phyloP scores from a whole-genome alignment of 2,888 invertebrate species.

The Scrobipalpa atriplicella region DNA sequence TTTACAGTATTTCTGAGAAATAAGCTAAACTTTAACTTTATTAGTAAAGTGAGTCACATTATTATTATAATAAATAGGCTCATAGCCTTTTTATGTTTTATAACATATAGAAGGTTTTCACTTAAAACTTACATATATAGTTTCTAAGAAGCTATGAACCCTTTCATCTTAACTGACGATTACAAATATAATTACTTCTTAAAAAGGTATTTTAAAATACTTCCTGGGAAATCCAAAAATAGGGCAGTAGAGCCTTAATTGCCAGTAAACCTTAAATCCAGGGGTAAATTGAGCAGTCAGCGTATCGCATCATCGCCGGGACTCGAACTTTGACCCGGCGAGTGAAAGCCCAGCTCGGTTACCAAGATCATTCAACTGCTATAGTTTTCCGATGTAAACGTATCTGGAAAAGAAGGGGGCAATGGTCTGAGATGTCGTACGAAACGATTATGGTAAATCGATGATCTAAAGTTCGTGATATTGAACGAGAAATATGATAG shows the following conservation, averaged over 20 bases:
- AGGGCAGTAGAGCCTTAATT: not conserved
- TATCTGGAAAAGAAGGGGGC: conserved; percentile 10
- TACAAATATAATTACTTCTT: no score
- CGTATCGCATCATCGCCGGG: conserved; percentile 38
- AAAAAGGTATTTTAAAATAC: no score
- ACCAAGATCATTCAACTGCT: conserved; percentile 13
- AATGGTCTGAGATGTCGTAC: not conserved
- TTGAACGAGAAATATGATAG: not conserved
- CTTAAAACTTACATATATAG: no score
- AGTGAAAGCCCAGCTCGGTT: conserved; percentile 56
- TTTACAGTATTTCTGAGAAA: no score
- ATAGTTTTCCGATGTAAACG: conserved; percentile 3
- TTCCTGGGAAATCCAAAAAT: no score
- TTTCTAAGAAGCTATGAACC: no score
- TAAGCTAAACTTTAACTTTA: no score
- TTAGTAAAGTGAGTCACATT: no score
- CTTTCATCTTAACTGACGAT: no score
- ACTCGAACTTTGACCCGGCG: conserved; percentile 61
- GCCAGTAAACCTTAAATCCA: not conserved
- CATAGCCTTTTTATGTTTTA: no score
- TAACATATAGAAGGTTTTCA: no score
- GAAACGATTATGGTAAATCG: not conserved
- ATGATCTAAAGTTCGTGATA: not conserved
- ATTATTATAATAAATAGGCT: no score
- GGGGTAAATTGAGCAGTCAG: not conserved